Conservation (phyloP, 2,113 vertebrate genomes). For the Elanoides forficatus region DNA sequence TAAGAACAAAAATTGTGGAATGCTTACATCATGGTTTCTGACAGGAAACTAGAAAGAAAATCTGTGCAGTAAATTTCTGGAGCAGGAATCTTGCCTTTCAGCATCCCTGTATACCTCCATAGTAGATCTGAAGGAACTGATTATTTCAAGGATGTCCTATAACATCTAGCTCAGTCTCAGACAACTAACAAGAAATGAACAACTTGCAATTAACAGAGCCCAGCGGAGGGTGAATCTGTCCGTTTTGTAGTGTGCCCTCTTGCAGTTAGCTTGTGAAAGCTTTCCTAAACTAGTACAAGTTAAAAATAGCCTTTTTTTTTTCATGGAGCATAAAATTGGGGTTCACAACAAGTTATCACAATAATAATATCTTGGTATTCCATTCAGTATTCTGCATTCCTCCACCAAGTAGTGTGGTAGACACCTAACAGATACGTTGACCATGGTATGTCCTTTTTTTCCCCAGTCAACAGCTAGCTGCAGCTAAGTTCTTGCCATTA, state of each 20-base stretch:
- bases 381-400: not conserved
- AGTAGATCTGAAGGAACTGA: not conserved
- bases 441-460: not conserved
- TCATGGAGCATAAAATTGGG: not conserved
- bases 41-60: not conserved
- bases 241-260: not conserved
- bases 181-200: not conserved
- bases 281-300: not conserved
- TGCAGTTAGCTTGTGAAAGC: not conserved
- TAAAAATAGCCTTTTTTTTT: not conserved
- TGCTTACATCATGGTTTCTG: not conserved
- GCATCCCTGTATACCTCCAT: not conserved
- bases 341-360: not conserved
- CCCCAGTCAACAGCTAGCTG: not conserved
- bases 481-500: not conserved
- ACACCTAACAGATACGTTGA: not conserved
- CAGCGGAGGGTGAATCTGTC: not conserved
- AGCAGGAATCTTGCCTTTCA: not conserved
- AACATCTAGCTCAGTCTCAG: not conserved
- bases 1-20: not conserved
- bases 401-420: not conserved
- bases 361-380: not conserved
- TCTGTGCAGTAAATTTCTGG: not conserved
- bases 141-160: not conserved
- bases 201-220: not conserved